Base-by-base conservation (phyloP, 2,888 invertebrate species). In the Chymomyza amoena region DNA sequence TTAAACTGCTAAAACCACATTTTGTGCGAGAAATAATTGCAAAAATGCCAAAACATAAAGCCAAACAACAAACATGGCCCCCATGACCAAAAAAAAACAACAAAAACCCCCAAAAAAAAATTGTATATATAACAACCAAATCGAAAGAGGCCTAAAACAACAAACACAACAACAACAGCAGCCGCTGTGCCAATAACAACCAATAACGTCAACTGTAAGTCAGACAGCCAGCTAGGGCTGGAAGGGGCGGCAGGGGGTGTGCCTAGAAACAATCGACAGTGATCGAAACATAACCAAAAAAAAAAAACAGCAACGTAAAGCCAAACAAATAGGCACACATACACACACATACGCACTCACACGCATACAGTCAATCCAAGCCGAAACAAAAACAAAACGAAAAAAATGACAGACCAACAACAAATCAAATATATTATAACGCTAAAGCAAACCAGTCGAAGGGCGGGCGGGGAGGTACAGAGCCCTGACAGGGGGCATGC, bases 31-130 rank as follows among this genome's bases (percentile, higher is more conserved):
- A 85, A 85, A 85, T 85, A 85, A 85, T 85, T 85, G 88, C 84
- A 83, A 85, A 84, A 85, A 85, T 87, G 88, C 84, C 88, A 87
- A 85, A 87, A 87, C 88, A 85, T 85, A 85, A 84, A 87, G 84
- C 84, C 81, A 73, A 80, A 83, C 77, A 78, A 74, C 84, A 85
- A 79, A 76, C 77, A 75, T 57, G 6, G 57, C 57, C 57, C 16
- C 25, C 57, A 32, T n/a, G 32, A 56, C 65, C 56, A 54, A 56
- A 20, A 51, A 20, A 25, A 60, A n/a, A 25, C 6, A 25, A 15
- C 52, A 63, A 63, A 15, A 50, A 16, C 51, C 28, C 36, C 51
- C 15, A 16, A 64, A 54, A 51, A 64, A 32, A 18, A 32, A 32
- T 32, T 7, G 32, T 7, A 32, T 32, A 32, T 32, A 32, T 4